A percentile compares a stretch with the other conserved stretches of the same genome.
These are phyloP conservation scores for Tupaia tana DNA, from an alignment of 2,113 vertebrate species.

Conservation along the genomic window DNA sequence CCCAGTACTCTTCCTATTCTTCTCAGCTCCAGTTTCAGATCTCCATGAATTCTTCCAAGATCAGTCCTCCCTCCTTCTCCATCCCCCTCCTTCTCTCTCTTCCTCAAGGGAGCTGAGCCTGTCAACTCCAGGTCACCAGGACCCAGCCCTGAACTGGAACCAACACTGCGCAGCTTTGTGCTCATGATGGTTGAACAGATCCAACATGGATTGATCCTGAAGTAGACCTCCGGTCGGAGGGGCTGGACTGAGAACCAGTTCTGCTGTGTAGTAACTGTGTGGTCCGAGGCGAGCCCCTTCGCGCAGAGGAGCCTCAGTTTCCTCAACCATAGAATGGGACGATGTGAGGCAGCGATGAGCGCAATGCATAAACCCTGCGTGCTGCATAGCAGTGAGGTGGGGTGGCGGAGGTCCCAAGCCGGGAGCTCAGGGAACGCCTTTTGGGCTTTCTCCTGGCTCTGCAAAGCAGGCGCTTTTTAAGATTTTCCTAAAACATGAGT, in stretches of 20 bases:
- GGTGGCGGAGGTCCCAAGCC: background rate
- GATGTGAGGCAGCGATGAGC: background rate
- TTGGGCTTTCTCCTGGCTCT: background rate
- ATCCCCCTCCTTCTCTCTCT: rapidly evolving
- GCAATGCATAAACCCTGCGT: background rate
- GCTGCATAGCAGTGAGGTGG: background rate
- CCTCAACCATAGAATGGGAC: background rate
- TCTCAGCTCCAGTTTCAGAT: background rate
- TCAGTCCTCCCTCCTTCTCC: background rate
- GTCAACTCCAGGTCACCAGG: background rate
- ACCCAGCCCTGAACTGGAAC: background rate
- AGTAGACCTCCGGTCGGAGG: background rate
- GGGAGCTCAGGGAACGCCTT: background rate
- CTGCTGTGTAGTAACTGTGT: background rate
- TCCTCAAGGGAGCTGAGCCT: background rate
- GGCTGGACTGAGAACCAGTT: rapidly evolving
- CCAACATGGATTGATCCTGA: too few relatives aligned
- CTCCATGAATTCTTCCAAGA: background rate
- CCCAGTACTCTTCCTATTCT: background rate
- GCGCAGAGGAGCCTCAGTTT: background rate
- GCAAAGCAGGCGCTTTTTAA: background rate
- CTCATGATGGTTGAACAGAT: too few relatives aligned
- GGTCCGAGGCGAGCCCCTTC: background rate
- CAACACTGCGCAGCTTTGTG: background rate
- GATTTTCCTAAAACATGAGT: background rate